Base-by-base conservation (phyloP, 2,113 vertebrate species). In the Otolemur garnettii region DNA sequence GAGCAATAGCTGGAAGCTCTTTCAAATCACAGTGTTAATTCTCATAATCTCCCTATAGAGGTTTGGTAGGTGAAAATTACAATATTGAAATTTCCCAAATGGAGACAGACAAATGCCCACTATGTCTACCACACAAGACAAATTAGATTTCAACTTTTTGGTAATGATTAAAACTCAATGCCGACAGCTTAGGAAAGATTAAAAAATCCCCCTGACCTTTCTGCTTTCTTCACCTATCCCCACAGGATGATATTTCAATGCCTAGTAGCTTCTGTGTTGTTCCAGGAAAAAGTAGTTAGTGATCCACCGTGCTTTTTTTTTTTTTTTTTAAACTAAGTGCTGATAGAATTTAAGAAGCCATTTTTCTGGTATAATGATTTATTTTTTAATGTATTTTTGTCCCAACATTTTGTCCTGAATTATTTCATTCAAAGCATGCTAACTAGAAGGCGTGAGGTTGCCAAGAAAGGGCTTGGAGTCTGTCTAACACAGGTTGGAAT, bases 21-120 rank as follows among this genome's bases (percentile, higher is more conserved):
- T 97, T 94, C 75, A 92, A 87, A 84, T 71, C 84, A 69, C 75
- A 91, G n/a, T 50, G 64, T 85, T 97, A 95, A 95, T 97, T 96
- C 71, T 92, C 55, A 57, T 75, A 89, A 84, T 91, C 62, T 84
- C 33, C 66, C 35, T 35, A 3, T 33, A 88, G 71, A 90, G 28
- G 74, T 91, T 94, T 91, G 69, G 53, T 85, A 93, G 91, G 75
- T 92, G 80, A 94, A 93, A 97, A 94, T 87, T 90, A 90, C 15
- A 97, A 53, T 84, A 95, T 10, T 93, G 93, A 96, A 96, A 90
- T 85, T 94, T 94, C 71, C 80, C 84, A 69, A 55, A 90, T 87
- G 68, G 87, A 92, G 66, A 91, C 35, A 95, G 80, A 93, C 83
- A 95, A 96, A 95, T 87, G 77, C 82, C 77, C 60, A 91, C n/a